Percentiles rank a stretch among this genome's conserved stretches.
phyloP scores from a whole-genome alignment of 2,888 invertebrate species.

The Acrocera orbiculus region DNA sequence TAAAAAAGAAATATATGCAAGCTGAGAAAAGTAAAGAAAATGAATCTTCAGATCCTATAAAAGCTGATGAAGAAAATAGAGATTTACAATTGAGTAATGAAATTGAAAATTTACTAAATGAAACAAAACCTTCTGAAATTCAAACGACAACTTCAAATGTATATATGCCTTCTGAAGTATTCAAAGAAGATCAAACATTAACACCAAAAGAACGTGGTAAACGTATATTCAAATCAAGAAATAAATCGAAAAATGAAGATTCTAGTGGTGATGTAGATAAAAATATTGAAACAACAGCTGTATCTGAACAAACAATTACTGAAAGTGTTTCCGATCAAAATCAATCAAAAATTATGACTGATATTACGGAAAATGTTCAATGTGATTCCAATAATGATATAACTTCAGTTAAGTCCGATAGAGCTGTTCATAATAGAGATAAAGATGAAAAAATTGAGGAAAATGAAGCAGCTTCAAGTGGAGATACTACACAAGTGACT shows the following conservation, averaged over 20 bases:
- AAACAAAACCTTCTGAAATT: slow-evolving; percentile 40
- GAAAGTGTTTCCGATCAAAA: background rate
- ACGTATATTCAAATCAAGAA: slow-evolving; percentile 28
- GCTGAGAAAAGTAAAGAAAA: slow-evolving; percentile 15
- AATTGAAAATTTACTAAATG: slow-evolving; percentile 43
- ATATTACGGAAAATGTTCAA: background rate
- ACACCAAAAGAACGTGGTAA: slow-evolving; percentile 30
- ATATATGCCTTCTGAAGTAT: background rate
- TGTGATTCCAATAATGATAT: background rate
- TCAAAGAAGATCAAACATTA: slow-evolving; percentile 20
- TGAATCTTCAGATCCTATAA: slow-evolving; percentile 5
- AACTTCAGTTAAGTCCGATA: slow-evolving; percentile 1
- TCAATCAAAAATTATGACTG: background rate
- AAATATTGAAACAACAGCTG: too few species aligned
- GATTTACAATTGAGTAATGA: slow-evolving; percentile 32
- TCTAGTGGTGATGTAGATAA: background rate
- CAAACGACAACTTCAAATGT: slow-evolving; percentile 34
- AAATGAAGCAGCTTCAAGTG: background rate
- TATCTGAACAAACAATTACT: too few species aligned
- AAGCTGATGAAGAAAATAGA: slow-evolving; percentile 15
- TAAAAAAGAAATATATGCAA: slow-evolving; percentile 20
- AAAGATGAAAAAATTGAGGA: slow-evolving; percentile 9
- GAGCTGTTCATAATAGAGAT: background rate
- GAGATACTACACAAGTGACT: background rate
- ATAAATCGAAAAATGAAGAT: slow-evolving; percentile 18